These are phyloP conservation scores for Dasypus novemcinctus DNA, from an alignment of 2,113 vertebrate genomes.

Conservation along the genomic window DNA sequence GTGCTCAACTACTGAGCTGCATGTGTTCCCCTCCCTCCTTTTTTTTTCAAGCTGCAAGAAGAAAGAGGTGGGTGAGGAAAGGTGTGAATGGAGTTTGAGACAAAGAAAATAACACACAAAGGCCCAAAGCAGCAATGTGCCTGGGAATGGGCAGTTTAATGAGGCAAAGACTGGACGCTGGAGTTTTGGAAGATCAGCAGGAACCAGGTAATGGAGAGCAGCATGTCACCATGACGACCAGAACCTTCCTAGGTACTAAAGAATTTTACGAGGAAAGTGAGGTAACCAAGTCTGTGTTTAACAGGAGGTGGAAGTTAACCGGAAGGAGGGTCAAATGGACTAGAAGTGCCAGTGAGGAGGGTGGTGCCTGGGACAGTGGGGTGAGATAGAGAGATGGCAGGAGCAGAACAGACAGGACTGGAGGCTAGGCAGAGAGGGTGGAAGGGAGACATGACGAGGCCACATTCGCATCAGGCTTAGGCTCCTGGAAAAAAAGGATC, in stretches of 20 bases:
- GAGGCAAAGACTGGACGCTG: neutral
- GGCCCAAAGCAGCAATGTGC: neutral
- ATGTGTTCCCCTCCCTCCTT: too few species aligned
- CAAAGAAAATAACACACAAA: neutral
- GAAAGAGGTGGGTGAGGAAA: slow-evolving; percentile 19
- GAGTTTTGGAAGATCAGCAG: neutral
- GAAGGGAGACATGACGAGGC: neutral
- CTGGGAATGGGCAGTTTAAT: neutral
- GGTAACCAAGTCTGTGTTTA: neutral
- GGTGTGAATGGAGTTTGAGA: neutral
- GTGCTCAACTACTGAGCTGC: too few species aligned
- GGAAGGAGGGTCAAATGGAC: neutral
- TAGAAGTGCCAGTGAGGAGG: neutral
- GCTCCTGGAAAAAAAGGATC: neutral
- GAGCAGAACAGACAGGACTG: neutral
- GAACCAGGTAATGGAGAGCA: neutral
- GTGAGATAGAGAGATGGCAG: neutral
- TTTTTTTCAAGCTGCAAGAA: neutral
- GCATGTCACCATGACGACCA: neutral
- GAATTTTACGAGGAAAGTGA: slow-evolving; percentile 8
- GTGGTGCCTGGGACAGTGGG: neutral
- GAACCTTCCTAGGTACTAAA: neutral
- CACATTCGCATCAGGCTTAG: neutral
- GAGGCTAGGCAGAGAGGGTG: neutral
- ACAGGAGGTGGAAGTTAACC: neutral